Evolutionary conservation across 2,888 invertebrate species (phyloP).

Genomic region (Nebria brevicollis): DNA sequence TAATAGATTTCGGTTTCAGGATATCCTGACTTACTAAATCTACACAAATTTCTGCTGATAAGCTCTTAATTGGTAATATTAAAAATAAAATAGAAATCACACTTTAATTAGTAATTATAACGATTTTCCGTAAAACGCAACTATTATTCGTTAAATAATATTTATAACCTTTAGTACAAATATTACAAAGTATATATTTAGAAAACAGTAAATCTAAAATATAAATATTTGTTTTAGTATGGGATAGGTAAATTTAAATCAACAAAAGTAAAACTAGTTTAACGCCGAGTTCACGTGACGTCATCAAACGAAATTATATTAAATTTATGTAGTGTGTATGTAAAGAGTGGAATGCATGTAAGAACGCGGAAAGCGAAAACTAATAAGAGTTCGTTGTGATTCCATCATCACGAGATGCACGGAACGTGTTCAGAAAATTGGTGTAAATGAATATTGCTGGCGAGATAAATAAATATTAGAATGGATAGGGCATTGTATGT

Average conservation of each 20-base stretch:
- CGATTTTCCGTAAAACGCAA: too few species aligned
- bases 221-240: not conserved
- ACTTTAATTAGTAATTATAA: too few species aligned
- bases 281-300: not conserved
- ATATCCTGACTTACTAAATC: too few species aligned
- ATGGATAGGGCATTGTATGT: not conserved
- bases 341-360: not conserved
- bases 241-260: not conserved
- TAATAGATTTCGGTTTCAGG: too few species aligned
- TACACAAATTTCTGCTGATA: too few species aligned
- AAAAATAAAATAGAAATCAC: too few species aligned
- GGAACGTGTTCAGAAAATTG: not conserved
- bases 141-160: too few species aligned
- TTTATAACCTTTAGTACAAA: not conserved
- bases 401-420: not conserved
- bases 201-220: not conserved
- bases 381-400: not conserved
- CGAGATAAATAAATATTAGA: not conserved
- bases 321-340: not conserved
- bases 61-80: too few species aligned
- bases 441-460: not conserved
- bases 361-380: not conserved
- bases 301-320: not conserved
- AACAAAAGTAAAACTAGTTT: not conserved
- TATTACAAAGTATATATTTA: not conserved